Base-by-base conservation (phyloP, 2,797 vertebrate species). In the Chelonia mydas region DNA sequence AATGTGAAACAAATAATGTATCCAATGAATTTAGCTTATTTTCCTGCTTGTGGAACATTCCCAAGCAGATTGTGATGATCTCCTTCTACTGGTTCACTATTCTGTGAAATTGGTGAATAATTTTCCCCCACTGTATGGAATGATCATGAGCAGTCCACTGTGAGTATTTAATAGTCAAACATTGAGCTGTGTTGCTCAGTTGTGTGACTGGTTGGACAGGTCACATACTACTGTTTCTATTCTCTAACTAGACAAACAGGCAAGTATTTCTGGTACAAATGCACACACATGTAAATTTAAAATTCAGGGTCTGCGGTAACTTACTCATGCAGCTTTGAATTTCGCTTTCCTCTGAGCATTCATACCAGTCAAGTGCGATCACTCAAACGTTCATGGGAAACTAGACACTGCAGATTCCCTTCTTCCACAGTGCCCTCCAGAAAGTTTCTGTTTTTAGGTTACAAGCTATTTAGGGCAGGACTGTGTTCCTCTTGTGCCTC, bases 191-290 rank as follows among this genome's bases (percentile, higher is more conserved):
- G n/a, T n/a, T 72, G n/a, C 27, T 3, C 16, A 41, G 65, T 9
- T 19, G 6, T 72, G 37, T n/a, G 11, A 21, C 41, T 49, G 16
- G 11, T 54, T 45, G 37, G 50, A 47, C 45, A 83, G 68, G n/a
- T 7, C 37, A 51, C 10, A 28, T 37, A 28, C 47, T 54, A 45
- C 12, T 11, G 28, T 50, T 37, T 84, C 50, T 53, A 16, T 81
- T 47, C 49, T 72, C 68, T 61, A 84, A 2, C 7, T 41, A 21
- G 41, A 57, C 37, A 83, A 49, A 51, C 9, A 4, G 7, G 37
- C 74, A n/a, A 45, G 16, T 21, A 23, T 3, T 68, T 16, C 9
- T 0, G 0, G 12, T 21, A 50, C 0, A 7, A 31, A 27, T 61
- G 41, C 0, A 0, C 33, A 84, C 11, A 41, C 53, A 23, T 54